Evolutionary conservation across 1,140 invertebrate species (phyloP).

Genomic region (Melitaea cinxia): DNA sequence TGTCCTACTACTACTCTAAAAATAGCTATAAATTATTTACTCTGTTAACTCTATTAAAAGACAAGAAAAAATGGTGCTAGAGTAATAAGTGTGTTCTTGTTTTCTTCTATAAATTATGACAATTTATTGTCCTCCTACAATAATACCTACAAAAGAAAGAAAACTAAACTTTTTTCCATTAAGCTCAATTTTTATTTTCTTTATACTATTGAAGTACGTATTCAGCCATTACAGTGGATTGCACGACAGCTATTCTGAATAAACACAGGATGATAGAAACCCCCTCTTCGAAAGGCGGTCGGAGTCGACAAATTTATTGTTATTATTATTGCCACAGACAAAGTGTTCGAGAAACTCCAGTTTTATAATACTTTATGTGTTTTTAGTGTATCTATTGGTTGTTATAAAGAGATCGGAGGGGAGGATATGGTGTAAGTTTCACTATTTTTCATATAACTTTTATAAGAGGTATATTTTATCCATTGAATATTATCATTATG

Average conservation of each 20-base stretch:
- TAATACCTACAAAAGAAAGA: no score
- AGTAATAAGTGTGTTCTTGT: no score
- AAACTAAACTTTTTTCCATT: not conserved
- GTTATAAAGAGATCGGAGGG: constrained; percentile 64
- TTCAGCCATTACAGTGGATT: not conserved
- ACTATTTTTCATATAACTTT: constrained; percentile 31
- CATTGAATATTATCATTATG: not conserved
- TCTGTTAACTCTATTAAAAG: no score
- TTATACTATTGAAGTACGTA: not conserved
- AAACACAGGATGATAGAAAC: constrained; percentile 43
- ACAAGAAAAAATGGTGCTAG: no score
- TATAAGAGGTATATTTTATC: constrained; percentile 6
- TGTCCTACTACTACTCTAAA: no score
- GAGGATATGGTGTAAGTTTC: constrained; percentile 39
- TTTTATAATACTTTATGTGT: constrained; percentile 61
- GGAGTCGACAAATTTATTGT: constrained; percentile 58
- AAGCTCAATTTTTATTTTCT: not conserved
- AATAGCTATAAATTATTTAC: no score
- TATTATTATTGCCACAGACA: constrained; percentile 69
- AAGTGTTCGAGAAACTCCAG: constrained; percentile 57
- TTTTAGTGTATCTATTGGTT: constrained; percentile 56
- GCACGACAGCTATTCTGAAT: constrained; percentile 39
- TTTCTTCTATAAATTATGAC: no score
- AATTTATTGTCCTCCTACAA: no score
- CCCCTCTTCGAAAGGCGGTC: constrained; percentile 38